Conservation (phyloP, 2,113 vertebrate species). For the Glaucomys volans region DNA sequence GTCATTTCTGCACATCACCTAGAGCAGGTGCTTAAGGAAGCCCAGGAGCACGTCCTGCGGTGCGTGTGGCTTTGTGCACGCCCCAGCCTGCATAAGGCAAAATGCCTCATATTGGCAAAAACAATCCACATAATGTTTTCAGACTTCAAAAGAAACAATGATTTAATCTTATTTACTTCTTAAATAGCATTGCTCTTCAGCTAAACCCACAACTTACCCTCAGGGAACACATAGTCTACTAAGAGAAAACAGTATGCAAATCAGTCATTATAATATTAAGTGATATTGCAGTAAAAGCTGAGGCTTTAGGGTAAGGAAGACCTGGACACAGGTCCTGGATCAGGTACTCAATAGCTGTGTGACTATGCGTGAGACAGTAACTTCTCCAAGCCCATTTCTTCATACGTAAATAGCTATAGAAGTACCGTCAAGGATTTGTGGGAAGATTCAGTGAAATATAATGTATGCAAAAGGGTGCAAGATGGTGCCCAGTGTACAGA, state of each 20-base stretch:
- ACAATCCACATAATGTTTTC: constrained; percentile 63
- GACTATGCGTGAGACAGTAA: neutral
- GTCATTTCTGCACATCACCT: constrained; percentile 2
- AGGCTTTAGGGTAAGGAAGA: neutral
- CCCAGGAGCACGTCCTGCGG: constrained; percentile 25
- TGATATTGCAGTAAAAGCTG: constrained; percentile 8
- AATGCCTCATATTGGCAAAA: constrained; percentile 79
- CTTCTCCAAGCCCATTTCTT: neutral
- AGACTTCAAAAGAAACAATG: constrained; percentile 74
- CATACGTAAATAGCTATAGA: neutral
- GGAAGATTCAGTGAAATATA: neutral
- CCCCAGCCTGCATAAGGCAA: constrained; percentile 66
- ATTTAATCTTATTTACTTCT: constrained; percentile 74
- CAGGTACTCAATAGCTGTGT: neutral
- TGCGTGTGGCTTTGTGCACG: constrained; percentile 61
- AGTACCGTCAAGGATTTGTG: neutral
- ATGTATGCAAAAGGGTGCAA: neutral
- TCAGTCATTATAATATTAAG: neutral
- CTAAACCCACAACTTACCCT: constrained; percentile 24
- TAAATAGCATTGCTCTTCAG: constrained; percentile 26
- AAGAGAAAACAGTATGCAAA: constrained; percentile 34
- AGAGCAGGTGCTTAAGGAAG: constrained; percentile 61
- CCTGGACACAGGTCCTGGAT: neutral
- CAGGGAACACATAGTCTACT: neutral
- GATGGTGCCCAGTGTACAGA: neutral